These are phyloP conservation scores for Selene dorsalis DNA, from an alignment of 2,797 vertebrate genomes.

Conservation along the genomic window DNA sequence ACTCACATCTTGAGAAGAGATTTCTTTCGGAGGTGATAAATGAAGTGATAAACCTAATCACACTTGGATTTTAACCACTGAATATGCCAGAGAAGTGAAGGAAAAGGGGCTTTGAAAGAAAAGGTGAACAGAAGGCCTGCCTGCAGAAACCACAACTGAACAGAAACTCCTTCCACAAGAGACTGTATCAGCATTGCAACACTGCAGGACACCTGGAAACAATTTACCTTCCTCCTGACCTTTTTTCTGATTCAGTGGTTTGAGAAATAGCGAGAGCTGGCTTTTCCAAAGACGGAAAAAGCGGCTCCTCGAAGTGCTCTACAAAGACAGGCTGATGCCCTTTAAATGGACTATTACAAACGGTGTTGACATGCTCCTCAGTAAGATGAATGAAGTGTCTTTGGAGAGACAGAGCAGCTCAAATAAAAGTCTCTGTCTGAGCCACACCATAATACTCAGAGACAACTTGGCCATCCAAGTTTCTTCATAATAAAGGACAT, in stretches of 20 bases:
- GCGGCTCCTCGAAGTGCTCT: constrained; percentile 77
- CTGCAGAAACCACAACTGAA: constrained; percentile 64
- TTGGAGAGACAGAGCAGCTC: constrained; percentile 69
- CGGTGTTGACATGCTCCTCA: constrained; percentile 78
- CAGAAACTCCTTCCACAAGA: constrained; percentile 65
- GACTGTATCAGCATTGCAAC: constrained; percentile 74
- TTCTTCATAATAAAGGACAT: constrained; percentile 65
- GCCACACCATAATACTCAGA: constrained; percentile 54
- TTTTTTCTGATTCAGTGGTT: constrained; percentile 79
- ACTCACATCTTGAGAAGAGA: not conserved
- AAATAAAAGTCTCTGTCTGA: constrained; percentile 66
- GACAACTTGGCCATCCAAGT: constrained; percentile 63
- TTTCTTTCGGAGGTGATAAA: constrained; percentile 20
- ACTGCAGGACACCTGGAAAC: constrained; percentile 84
- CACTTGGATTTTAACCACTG: constrained; percentile 30
- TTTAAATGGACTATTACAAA: constrained; percentile 78
- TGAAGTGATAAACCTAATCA: constrained; percentile 37
- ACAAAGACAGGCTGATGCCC: constrained; percentile 84
- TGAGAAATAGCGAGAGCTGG: constrained; percentile 74
- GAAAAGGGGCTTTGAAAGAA: constrained; percentile 25
- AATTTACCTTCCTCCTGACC: constrained; percentile 84
- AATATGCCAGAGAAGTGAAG: constrained; percentile 25
- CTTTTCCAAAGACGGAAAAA: constrained; percentile 85
- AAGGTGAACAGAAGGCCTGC: constrained; percentile 61
- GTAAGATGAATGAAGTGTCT: constrained; percentile 79